These are phyloP conservation scores for Gobio gobio DNA, from an alignment of 2,113 vertebrate species.

Conservation along the genomic window DNA sequence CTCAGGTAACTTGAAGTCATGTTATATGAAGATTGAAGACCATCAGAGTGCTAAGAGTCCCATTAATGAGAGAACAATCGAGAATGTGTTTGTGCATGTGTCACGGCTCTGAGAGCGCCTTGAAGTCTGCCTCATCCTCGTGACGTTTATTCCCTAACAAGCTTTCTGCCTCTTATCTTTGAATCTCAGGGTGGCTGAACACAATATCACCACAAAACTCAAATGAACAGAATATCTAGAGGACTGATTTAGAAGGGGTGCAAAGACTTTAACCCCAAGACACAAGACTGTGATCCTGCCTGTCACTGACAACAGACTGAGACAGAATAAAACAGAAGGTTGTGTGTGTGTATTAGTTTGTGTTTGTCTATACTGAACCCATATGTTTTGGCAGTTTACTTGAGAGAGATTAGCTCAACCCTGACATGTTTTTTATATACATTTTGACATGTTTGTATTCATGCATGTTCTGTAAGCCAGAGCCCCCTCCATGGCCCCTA, in stretches of 20 bases:
- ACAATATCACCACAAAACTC: constrained; percentile 41
- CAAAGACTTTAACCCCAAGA: constrained; percentile 24
- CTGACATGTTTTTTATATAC: neutral
- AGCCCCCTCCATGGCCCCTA: neutral
- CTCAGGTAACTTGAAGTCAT: neutral
- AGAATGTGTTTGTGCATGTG: neutral
- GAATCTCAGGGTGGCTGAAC: constrained; percentile 49
- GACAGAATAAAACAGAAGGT: too few relatives aligned
- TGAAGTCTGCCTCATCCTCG: constrained; percentile 49
- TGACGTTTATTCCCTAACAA: constrained; percentile 48
- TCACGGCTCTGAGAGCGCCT: constrained; percentile 27
- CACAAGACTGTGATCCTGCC: neutral
- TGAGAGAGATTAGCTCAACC: neutral
- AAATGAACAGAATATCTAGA: constrained; percentile 31
- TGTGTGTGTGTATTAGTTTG: neutral
- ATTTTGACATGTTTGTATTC: neutral
- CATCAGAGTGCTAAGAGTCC: neutral
- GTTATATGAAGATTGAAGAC: neutral
- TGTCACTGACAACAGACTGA: neutral
- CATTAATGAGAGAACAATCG: neutral
- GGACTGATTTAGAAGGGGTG: constrained; percentile 20
- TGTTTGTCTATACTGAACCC: neutral
- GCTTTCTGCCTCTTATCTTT: constrained; percentile 51
- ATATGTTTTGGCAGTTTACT: constrained; percentile 15
- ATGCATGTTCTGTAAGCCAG: constrained; percentile 2